Percentiles rank a stretch among this genome's conserved stretches.
These are phyloP conservation scores for Chironomus tentans DNA, from an alignment of 2,888 invertebrate species.

Conservation along the genomic window DNA sequence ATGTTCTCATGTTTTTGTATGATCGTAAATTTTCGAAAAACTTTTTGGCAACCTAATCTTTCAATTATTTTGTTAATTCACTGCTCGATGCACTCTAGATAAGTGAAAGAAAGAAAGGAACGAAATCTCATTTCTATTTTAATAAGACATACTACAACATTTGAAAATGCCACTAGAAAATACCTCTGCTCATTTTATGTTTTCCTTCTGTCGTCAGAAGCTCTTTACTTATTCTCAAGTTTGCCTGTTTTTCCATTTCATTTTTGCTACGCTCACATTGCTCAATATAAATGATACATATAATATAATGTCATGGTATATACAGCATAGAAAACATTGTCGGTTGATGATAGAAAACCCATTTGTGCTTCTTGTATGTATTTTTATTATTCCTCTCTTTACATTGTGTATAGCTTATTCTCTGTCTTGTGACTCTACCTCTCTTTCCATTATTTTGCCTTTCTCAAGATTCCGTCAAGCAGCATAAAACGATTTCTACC, in stretches of 20 bases:
- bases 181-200: too few relatives aligned
- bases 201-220: too few relatives aligned
- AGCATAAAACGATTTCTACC: too few relatives aligned
- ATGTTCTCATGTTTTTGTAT: too few relatives aligned
- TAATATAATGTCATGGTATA: neutral
- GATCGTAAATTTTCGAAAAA: neutral
- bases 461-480: too few relatives aligned
- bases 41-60: neutral
- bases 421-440: neutral
- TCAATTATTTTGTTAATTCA: neutral
- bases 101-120: neutral
- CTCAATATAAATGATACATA: neutral
- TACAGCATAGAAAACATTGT: conserved; percentile 5
- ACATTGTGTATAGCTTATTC: neutral
- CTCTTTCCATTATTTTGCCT: too few relatives aligned
- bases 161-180: too few relatives aligned
- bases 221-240: too few relatives aligned
- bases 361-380: neutral
- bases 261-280: neutral
- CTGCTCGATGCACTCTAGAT: neutral
- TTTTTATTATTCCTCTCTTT: neutral
- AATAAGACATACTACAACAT: neutral
- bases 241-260: too few relatives aligned
- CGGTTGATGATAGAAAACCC: conserved; percentile 19
- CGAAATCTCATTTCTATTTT: neutral